Conservation (phyloP, 1,140 invertebrate genomes). For the Pararge aegeria region DNA sequence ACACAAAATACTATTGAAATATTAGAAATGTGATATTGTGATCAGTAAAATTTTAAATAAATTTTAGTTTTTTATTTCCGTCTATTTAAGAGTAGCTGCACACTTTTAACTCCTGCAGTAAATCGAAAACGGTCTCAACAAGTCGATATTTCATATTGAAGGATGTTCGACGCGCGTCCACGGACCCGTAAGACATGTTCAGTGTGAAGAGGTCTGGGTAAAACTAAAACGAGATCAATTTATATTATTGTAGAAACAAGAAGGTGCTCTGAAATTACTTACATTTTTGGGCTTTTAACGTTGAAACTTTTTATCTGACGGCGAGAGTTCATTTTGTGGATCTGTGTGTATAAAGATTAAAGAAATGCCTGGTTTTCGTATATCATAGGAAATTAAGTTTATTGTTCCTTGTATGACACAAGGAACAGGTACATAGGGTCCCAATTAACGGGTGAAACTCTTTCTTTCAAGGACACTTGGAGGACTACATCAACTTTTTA, state of each 20-base stretch:
- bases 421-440: too few species aligned
- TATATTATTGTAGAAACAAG: background rate
- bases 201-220: conserved; percentile 83
- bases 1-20: background rate
- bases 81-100: conserved; percentile 55
- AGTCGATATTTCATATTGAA: conserved; percentile 61
- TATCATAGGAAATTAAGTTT: too few species aligned
- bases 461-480: too few species aligned
- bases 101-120: conserved; percentile 61
- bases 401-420: too few species aligned
- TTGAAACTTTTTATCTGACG: too few species aligned
- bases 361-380: too few species aligned
- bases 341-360: too few species aligned
- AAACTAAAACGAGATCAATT: conserved; percentile 76
- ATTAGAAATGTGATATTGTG: conserved; percentile 25
- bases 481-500: too few species aligned
- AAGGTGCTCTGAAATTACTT: background rate
- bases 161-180: conserved; percentile 56
- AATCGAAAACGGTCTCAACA: conserved; percentile 60
- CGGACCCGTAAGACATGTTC: conserved; percentile 66
- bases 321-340: too few species aligned
- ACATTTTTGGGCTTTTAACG: too few species aligned
- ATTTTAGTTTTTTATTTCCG: background rate
- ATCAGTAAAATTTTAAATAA: conserved; percentile 17
- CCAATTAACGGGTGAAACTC: too few species aligned